Evolutionary conservation across 2,113 vertebrate species (phyloP).

Genomic region (Neopipo cinnamomea): DNA sequence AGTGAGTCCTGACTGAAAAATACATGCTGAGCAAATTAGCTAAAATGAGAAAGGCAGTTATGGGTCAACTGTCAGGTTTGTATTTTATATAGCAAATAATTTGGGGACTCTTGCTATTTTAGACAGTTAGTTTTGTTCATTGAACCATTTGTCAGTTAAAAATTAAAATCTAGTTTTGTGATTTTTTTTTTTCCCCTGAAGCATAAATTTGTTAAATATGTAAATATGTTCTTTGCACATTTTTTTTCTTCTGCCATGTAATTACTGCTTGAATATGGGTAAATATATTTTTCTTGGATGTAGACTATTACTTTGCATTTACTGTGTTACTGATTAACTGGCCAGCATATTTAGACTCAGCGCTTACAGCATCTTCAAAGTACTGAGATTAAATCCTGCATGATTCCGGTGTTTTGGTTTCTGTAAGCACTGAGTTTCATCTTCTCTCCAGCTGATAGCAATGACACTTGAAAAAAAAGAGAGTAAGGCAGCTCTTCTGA

Average conservation of each 20-base stretch:
- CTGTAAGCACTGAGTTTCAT: not conserved
- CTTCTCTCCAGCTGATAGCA: slow-evolving; percentile 1
- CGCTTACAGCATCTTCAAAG: not conserved
- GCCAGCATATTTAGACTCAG: not conserved
- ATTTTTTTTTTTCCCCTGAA: not conserved
- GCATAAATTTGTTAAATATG: not conserved
- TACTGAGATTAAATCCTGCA: not conserved
- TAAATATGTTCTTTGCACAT: not conserved
- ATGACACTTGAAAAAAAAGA: not conserved
- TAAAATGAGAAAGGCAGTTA: not conserved
- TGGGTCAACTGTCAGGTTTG: not conserved
- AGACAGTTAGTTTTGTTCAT: not conserved
- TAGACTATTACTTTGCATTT: not conserved
- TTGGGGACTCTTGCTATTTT: not conserved
- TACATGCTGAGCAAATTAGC: not conserved
- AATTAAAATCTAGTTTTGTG: not conserved
- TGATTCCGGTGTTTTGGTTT: not conserved
- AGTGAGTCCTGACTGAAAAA: not conserved
- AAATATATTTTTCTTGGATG: not conserved
- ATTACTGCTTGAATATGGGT: not conserved
- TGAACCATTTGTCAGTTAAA: not conserved
- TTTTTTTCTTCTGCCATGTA: not conserved
- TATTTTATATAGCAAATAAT: not conserved
- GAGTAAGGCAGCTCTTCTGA: not conserved
- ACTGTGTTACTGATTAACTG: not conserved